Percentiles rank a stretch among this genome's conserved stretches.
phyloP scores from a whole-genome alignment of 2,797 vertebrate genomes.

The Pseudomugil tenellus region DNA sequence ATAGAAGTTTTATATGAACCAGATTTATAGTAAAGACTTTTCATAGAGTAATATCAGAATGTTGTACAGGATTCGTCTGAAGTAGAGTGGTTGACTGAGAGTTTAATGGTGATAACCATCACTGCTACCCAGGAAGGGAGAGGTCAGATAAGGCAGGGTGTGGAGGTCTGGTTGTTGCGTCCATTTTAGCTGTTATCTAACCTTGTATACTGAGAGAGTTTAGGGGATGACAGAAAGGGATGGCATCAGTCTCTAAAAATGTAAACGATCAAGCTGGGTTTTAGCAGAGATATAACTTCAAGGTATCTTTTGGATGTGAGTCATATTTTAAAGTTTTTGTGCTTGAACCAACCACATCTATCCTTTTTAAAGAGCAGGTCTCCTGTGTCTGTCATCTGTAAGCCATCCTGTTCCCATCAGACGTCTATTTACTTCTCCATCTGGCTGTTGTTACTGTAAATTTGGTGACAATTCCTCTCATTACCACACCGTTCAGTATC shows the following conservation, averaged over 20 bases:
- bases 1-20: background rate
- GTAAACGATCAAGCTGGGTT: background rate
- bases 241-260: background rate
- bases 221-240: conserved; percentile 7
- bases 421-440: conserved; percentile 38
- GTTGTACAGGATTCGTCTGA: conserved; percentile 26
- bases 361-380: background rate
- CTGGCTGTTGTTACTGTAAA: conserved; percentile 11
- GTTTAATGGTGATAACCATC: conserved; percentile 65
- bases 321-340: conserved; percentile 38
- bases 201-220: conserved; percentile 4
- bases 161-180: conserved; percentile 35
- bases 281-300: background rate
- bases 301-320: background rate
- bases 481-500: conserved; percentile 12
- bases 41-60: conserved; percentile 26
- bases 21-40: background rate
- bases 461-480: conserved; percentile 46
- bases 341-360: conserved; percentile 5
- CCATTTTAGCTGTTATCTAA: conserved; percentile 53
- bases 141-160: conserved; percentile 59
- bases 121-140: conserved; percentile 71
- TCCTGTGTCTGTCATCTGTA: conserved; percentile 39
- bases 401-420: conserved; percentile 37
- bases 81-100: conserved; percentile 38